Base-by-base conservation (phyloP, 1,140 invertebrate species). In the Globodera rostochiensis region DNA sequence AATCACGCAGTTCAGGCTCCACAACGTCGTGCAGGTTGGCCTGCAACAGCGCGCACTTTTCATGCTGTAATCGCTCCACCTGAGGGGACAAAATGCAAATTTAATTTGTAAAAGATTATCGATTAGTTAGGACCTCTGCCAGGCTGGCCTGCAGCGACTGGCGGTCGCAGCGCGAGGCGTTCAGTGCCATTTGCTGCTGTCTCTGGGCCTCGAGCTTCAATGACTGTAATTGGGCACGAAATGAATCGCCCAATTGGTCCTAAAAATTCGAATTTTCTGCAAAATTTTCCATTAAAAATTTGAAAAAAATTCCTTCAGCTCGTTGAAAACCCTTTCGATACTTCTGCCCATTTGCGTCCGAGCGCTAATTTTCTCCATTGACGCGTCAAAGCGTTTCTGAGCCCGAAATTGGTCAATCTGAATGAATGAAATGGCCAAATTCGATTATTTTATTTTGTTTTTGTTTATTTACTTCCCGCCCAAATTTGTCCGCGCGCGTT, bases 31-130 rank as follows among this genome's bases (percentile, higher is more conserved):
- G 3, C 21, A 83, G 11, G 8, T 75, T 57, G 15, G 66, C 45
- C 47, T 84, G 84, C n/a, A 84, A 36, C 53, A 84, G 69, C 13
- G 82, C 77, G 66, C 85, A 84, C 19, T 86, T 84, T 77, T 84
- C 85, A 69, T 79, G 67, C 67, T 84, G 84, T 21, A 84, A 53
- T 74, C 75, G 60, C 64, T 80, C 21, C 21, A 74, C 15, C 45
- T 57, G 82, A 53, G 25, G 15, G 36, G 21, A 47, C 49, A 36
- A 83, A n/a, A 21, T 7, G 80, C 45, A 57, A 49, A 81, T 77
- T 19, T n/a, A 4, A 66, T 13, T 46, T 50, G n/a, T 4, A 49
- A 6, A 9, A 11, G 8, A 53, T 53, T 53, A 36, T 36, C 2
- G 36, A 36, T 36, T 36, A 36, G 36, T 36, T 36, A 36, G 36